A percentile compares a stretch with the other conserved stretches of the same genome.
Evolutionary conservation across 30 jellyfish, hydroid and myxozoan species (phyloP).

Genomic region (Aurelia sp.): DNA sequence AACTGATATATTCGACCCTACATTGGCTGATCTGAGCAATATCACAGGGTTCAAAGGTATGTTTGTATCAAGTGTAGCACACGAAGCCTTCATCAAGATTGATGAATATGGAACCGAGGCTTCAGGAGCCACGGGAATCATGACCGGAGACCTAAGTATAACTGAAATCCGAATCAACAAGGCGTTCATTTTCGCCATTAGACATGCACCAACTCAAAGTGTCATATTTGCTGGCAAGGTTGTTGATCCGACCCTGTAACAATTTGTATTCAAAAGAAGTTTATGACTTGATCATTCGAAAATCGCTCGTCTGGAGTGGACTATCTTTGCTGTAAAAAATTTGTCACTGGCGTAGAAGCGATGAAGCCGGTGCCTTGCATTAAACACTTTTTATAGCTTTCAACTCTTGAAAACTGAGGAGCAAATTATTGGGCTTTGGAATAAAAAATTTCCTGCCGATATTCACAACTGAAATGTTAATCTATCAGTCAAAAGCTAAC

Average conservation of each 20-base stretch:
- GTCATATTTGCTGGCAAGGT: constrained; percentile 79
- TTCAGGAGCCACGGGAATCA: constrained; percentile 77
- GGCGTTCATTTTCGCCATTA: constrained; percentile 80
- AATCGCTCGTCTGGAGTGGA: too few relatives aligned
- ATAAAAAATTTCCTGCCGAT: too few relatives aligned
- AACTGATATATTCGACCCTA: constrained; percentile 64
- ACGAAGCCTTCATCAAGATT: constrained; percentile 83
- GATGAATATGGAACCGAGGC: constrained; percentile 93
- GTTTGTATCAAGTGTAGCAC: constrained; percentile 74
- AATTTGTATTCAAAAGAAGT: neutral
- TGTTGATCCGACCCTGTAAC: constrained; percentile 59
- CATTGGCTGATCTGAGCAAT: constrained; percentile 71
- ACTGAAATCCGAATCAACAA: constrained; percentile 67
- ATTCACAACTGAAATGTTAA: too few relatives aligned
- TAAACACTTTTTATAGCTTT: too few relatives aligned
- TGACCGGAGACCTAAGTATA: constrained; percentile 19
- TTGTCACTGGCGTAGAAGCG: too few relatives aligned
- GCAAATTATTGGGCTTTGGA: too few relatives aligned
- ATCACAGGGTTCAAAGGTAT: constrained; percentile 72
- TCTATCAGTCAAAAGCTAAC: too few relatives aligned
- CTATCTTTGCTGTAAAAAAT: too few relatives aligned
- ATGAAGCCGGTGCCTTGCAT: too few relatives aligned
- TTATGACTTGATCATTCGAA: too few relatives aligned
- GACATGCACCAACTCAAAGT: constrained; percentile 47
- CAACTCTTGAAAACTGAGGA: too few relatives aligned